Conservation (phyloP, 37 sponge, comb jelly and placozoan genomes). For the Oopsacas minuta region DNA sequence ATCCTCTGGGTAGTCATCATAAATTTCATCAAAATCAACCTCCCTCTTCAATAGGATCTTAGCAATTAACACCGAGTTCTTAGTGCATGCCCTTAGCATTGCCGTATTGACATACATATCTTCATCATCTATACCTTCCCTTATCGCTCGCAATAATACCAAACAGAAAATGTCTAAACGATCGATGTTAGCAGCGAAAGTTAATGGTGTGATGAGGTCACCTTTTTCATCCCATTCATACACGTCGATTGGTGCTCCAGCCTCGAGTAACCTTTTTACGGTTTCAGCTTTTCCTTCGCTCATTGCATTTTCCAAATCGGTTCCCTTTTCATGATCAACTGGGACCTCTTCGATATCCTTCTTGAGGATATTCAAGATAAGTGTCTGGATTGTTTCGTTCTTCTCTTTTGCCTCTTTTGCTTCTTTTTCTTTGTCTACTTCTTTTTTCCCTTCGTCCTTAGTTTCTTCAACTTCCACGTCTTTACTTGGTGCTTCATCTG, state of each 20-base stretch:
- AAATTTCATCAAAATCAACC: not conserved
- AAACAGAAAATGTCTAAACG: constrained; percentile 1
- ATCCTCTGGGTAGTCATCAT: not conserved
- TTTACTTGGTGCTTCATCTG: not conserved
- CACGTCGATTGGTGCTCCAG: not conserved
- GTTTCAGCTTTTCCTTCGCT: constrained; percentile 6
- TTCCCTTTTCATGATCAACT: not conserved
- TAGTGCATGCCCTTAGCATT: not conserved
- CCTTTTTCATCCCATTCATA: constrained; percentile 2
- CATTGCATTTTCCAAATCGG: not conserved
- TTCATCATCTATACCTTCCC: not conserved
- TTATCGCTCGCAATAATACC: not conserved
- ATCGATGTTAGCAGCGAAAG: constrained; percentile 2
- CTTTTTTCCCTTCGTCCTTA: not conserved
- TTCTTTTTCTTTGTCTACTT: not conserved
- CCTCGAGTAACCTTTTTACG: not conserved
- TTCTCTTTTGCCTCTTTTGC: not conserved
- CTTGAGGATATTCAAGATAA: not conserved
- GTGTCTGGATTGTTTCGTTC: not conserved
- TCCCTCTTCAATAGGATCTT: not conserved
- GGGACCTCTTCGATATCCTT: not conserved
- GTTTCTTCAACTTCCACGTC: not conserved
- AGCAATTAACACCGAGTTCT: constrained; percentile 8
- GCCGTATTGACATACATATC: not conserved
- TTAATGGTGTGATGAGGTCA: not conserved